Percentiles rank a stretch among this genome's conserved stretches.
These are phyloP conservation scores for Diabrotica undecimpunctata DNA, from an alignment of 1,140 invertebrate species.

Conservation along the genomic window DNA sequence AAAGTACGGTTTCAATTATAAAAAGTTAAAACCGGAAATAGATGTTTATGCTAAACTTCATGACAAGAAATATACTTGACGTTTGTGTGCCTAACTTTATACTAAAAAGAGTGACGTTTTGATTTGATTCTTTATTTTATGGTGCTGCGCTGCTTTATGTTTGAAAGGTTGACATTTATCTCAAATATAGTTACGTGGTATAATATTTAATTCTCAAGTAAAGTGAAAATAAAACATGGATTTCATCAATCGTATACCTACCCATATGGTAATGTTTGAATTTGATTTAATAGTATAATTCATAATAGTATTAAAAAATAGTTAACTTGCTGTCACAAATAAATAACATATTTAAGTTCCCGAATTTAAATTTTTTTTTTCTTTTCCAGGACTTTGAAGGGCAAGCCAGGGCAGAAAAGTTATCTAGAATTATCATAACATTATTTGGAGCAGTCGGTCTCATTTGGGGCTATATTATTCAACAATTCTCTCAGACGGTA, in stretches of 20 bases:
- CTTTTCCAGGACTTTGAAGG: constrained; percentile 81
- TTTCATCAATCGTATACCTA: constrained; percentile 52
- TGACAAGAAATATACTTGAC: too few species aligned
- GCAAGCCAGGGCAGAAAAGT: constrained; percentile 81
- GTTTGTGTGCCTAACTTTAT: too few species aligned
- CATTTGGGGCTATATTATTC: constrained; percentile 88
- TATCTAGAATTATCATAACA: constrained; percentile 84
- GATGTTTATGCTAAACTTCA: too few species aligned
- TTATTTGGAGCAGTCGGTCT: constrained; percentile 85
- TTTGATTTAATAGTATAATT: constrained; percentile 11
- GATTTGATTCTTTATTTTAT: too few species aligned
- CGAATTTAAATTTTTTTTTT: background rate
- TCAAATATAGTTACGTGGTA: too few species aligned
- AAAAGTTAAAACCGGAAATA: too few species aligned
- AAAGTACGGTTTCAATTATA: too few species aligned
- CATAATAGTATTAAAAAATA: background rate
- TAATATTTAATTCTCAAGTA: background rate
- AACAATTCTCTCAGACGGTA: constrained; percentile 93
- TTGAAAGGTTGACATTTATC: too few species aligned
- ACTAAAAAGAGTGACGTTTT: too few species aligned
- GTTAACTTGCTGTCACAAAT: background rate
- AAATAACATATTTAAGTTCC: constrained; percentile 13
- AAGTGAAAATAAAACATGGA: constrained; percentile 34
- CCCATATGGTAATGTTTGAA: constrained; percentile 55
- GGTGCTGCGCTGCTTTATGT: too few species aligned